phyloP scores from a whole-genome alignment of 1,140 invertebrate genomes.

The Augochlora pura region DNA sequence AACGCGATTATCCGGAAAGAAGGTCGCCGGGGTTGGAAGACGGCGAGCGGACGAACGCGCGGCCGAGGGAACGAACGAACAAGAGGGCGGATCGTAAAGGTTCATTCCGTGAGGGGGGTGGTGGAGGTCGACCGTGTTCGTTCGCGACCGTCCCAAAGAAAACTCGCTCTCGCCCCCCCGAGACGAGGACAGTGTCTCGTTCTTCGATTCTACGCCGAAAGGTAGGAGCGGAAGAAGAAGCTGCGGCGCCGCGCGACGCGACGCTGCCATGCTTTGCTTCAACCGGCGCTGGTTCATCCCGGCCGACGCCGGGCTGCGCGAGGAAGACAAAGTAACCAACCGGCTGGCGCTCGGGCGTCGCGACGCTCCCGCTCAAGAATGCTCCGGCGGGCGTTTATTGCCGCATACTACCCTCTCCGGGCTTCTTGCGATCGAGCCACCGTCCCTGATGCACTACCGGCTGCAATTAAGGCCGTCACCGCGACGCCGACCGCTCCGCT shows the following conservation, averaged over 20 bases:
- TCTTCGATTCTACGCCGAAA: background rate
- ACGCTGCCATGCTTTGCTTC: background rate
- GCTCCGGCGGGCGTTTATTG: conserved; percentile 42
- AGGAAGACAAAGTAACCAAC: conserved; percentile 45
- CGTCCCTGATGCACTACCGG: background rate
- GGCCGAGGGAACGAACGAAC: background rate
- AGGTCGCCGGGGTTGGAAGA: conserved; percentile 48
- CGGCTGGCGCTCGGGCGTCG: conserved; percentile 15
- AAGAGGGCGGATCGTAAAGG: conserved; percentile 35
- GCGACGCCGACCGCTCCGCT: too few relatives aligned
- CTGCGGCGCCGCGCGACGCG: background rate
- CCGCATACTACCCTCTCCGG: conserved; percentile 21
- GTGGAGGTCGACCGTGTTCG: background rate
- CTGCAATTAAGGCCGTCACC: background rate
- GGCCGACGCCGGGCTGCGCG: conserved; percentile 1
- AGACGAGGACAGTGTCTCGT: background rate
- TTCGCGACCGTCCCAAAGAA: background rate
- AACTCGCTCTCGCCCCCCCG: background rate
- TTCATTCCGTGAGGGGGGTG: conserved; percentile 2
- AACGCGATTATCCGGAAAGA: conserved; percentile 60
- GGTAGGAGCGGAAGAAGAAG: background rate
- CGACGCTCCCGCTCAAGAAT: conserved; percentile 35
- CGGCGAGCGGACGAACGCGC: conserved; percentile 9
- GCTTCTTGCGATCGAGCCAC: conserved; percentile 44
- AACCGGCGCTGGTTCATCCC: background rate